These are phyloP conservation scores for Micromys minutus DNA, from an alignment of 2,113 vertebrate genomes.

Conservation along the genomic window DNA sequence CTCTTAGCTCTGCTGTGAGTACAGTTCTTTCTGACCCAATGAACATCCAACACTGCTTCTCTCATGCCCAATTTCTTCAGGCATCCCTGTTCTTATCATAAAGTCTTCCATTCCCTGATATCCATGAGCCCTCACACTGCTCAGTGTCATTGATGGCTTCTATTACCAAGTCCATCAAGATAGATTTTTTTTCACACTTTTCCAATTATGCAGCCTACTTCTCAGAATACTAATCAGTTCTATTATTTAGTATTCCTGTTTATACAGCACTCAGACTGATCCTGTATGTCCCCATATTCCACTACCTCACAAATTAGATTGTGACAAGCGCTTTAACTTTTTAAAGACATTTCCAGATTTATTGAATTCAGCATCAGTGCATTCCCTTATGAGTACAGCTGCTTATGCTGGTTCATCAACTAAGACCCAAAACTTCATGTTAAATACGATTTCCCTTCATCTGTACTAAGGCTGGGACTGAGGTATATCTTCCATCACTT, in stretches of 20 bases:
- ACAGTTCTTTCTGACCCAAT: background rate
- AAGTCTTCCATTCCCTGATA: background rate
- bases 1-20: background rate
- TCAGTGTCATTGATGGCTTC: background rate
- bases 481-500: background rate
- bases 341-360: background rate
- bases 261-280: background rate
- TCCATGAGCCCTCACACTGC: background rate
- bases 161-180: background rate
- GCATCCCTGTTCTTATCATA: background rate
- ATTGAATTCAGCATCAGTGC: background rate
- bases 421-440: background rate
- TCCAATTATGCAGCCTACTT: background rate
- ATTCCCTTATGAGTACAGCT: background rate
- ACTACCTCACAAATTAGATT: background rate
- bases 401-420: background rate
- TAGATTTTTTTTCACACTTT: background rate
- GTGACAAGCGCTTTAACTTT: background rate
- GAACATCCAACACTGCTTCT: background rate
- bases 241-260: background rate
- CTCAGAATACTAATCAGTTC: background rate
- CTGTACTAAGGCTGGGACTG: no score
- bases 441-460: background rate
- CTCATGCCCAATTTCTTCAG: background rate
- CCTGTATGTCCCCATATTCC: no score